These are phyloP conservation scores for Phallusia fumigata DNA, from an alignment of 23 tunicate genomes.

Conservation along the genomic window DNA sequence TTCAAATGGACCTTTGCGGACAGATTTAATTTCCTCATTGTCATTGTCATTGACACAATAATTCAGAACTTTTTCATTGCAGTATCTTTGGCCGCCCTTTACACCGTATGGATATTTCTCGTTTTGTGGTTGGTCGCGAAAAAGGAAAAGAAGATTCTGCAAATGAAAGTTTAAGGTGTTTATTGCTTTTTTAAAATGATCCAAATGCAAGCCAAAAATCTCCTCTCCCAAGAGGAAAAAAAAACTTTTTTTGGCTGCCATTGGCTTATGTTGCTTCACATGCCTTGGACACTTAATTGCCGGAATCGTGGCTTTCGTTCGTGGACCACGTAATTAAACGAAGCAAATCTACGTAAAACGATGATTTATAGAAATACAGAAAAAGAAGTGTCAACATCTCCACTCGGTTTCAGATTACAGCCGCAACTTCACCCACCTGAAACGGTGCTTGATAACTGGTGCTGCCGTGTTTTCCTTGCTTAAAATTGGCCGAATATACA, in stretches of 20 bases:
- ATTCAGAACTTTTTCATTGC: background rate
- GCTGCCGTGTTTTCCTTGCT: background rate
- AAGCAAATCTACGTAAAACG: too few relatives aligned
- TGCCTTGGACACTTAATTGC: too few relatives aligned
- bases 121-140: background rate
- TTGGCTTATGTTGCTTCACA: too few relatives aligned
- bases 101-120: background rate
- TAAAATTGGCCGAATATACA: background rate
- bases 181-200: too few relatives aligned
- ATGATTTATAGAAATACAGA: too few relatives aligned
- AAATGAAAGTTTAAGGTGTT: background rate
- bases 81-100: background rate
- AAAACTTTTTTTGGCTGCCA: too few relatives aligned
- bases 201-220: too few relatives aligned
- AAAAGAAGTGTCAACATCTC: too few relatives aligned
- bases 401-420: too few relatives aligned
- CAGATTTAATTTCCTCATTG: background rate
- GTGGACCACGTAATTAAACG: too few relatives aligned
- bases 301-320: too few relatives aligned
- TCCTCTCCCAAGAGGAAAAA: too few relatives aligned
- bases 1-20: background rate
- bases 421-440: background rate
- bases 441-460: background rate
- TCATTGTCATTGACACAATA: background rate
- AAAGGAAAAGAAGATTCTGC: background rate